These are phyloP conservation scores for Ochotona curzoniae DNA, from an alignment of 2,113 vertebrate species.

Conservation along the genomic window DNA sequence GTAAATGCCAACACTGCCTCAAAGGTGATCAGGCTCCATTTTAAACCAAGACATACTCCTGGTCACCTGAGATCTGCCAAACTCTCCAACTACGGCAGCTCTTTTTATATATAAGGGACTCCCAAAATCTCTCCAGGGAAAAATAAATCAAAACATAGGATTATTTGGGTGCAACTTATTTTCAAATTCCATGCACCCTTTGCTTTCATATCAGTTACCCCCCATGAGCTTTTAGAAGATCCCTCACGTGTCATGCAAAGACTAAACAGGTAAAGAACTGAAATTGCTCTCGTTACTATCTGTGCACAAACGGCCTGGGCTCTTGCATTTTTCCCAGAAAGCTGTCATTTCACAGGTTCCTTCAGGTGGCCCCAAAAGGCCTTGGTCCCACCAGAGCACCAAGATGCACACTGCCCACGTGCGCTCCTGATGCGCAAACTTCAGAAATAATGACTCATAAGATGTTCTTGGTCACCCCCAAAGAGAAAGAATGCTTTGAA, in stretches of 20 bases:
- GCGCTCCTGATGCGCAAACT: background rate
- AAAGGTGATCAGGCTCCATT: background rate
- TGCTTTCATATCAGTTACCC: no score
- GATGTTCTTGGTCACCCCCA: background rate
- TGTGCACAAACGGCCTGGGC: background rate
- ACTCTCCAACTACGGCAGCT: background rate
- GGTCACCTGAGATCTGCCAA: background rate
- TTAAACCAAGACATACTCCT: background rate
- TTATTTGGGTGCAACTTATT: no score
- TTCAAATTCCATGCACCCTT: no score
- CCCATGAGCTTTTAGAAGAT: no score
- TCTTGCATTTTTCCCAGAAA: background rate
- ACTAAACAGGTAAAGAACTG: background rate
- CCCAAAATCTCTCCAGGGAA: no score
- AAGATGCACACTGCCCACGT: background rate
- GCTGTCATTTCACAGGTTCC: background rate
- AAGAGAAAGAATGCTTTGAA: background rate
- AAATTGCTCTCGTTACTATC: background rate
- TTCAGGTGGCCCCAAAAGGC: background rate
- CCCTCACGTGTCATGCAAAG: no score
- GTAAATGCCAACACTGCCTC: no score
- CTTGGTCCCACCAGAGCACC: background rate
- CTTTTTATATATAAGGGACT: background rate
- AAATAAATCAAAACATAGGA: no score
- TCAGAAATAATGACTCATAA: background rate